Conservation (phyloP, 2,888 invertebrate species). For the Mongoloraphidia duomilia region DNA sequence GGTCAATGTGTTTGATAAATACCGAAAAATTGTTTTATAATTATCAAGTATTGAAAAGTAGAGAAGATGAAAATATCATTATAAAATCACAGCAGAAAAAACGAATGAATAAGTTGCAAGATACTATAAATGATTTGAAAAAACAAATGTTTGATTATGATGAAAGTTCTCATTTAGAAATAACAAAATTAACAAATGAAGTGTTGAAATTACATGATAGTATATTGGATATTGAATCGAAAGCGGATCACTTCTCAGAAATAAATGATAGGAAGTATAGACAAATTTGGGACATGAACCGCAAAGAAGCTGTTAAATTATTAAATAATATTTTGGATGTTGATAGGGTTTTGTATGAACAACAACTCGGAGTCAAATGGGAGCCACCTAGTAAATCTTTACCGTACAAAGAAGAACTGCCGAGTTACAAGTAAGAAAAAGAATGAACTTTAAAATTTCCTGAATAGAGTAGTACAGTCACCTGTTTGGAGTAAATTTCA, state of each 20-base stretch:
- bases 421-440: constrained; percentile 27
- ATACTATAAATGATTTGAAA: constrained; percentile 49
- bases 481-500: no score
- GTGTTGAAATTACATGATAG: constrained; percentile 49
- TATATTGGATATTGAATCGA: constrained; percentile 54
- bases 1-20: constrained; percentile 69
- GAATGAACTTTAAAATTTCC: no score
- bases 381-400: constrained; percentile 28
- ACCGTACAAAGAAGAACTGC: constrained; percentile 30
- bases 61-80: constrained; percentile 75
- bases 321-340: constrained; percentile 38
- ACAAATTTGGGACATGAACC: constrained; percentile 46
- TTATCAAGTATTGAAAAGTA: constrained; percentile 69
- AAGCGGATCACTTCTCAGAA: constrained; percentile 48
- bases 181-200: constrained; percentile 51
- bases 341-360: constrained; percentile 46
- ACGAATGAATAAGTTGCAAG: constrained; percentile 60
- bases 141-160: constrained; percentile 50
- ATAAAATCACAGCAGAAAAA: constrained; percentile 67
- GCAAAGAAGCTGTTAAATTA: constrained; percentile 32
- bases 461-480: no score
- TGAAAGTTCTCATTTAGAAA: constrained; percentile 46
- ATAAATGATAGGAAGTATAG: constrained; percentile 48
- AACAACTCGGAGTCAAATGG: constrained; percentile 45
- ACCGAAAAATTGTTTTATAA: constrained; percentile 85